Percentiles rank a stretch among this genome's conserved stretches.
Conservation (phyloP, 2,888 invertebrate genomes). For the Pteria penguin region DNA sequence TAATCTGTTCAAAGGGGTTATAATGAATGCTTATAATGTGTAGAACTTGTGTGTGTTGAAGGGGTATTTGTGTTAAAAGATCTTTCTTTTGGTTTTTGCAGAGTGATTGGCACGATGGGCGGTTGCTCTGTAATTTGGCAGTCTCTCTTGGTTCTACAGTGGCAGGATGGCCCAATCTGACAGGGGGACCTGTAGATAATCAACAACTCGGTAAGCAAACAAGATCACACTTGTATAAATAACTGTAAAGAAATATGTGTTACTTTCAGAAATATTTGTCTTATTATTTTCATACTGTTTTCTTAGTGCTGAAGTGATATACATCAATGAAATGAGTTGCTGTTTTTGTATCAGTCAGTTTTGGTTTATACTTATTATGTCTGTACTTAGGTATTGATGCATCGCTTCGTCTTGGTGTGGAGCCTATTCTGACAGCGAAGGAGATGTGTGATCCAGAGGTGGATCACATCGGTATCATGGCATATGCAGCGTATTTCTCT, state of each 20-base stretch:
- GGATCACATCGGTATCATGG: slow-evolving; percentile 98
- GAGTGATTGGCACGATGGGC: slow-evolving; percentile 98
- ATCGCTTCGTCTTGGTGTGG: slow-evolving; percentile 87
- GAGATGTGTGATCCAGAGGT: slow-evolving; percentile 97
- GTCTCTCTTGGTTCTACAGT: slow-evolving; percentile 93
- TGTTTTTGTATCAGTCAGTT: too few species aligned
- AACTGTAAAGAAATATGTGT: too few species aligned
- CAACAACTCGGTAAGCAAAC: slow-evolving; percentile 80
- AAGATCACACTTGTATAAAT: neutral
- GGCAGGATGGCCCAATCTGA: slow-evolving; percentile 83
- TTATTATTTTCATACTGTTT: too few species aligned
- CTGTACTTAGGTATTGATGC: slow-evolving; percentile 84
- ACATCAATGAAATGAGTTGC: too few species aligned
- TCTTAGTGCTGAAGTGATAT: too few species aligned
- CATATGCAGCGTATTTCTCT: slow-evolving; percentile 95
- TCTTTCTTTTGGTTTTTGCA: too few species aligned
- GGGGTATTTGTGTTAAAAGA: too few species aligned
- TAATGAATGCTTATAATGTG: too few species aligned
- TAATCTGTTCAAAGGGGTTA: too few species aligned
- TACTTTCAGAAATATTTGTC: too few species aligned
- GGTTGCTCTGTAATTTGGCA: slow-evolving; percentile 91
- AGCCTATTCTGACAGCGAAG: slow-evolving; percentile 93
- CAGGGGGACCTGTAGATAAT: slow-evolving; percentile 55
- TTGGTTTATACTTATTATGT: too few species aligned
- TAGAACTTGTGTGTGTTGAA: too few species aligned